Evolutionary conservation across 2,888 invertebrate genomes (phyloP).

Genomic region (Keiferia lycopersicella): DNA sequence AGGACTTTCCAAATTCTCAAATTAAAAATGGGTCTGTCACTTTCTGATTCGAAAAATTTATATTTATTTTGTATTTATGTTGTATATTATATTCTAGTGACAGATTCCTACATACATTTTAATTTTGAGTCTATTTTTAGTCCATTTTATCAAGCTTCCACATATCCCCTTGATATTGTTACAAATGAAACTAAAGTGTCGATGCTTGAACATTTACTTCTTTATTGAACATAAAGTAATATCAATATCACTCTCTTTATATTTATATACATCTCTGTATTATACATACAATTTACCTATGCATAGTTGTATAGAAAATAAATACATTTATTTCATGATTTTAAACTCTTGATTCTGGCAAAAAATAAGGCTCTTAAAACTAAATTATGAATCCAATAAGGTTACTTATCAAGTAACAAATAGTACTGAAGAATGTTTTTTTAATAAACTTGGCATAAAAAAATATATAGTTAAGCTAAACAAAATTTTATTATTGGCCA

Average conservation of each 20-base stretch:
- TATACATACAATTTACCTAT: neutral
- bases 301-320: neutral
- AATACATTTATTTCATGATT: neutral
- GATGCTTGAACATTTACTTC: constrained; percentile 10
- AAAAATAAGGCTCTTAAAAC: too few relatives aligned
- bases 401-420: too few relatives aligned
- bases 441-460: neutral
- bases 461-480: neutral
- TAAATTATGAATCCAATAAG: too few relatives aligned
- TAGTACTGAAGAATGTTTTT: neutral
- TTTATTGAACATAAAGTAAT: constrained; percentile 4
- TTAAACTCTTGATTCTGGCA: neutral
- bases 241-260: constrained; percentile 22
- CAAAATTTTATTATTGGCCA: neutral
- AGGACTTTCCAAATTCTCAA: too few relatives aligned
- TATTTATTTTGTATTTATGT: too few relatives aligned
- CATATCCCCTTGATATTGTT: neutral
- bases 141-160: too few relatives aligned
- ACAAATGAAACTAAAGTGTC: neutral
- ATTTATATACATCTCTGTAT: neutral
- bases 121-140: too few relatives aligned
- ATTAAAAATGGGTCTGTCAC: too few relatives aligned
- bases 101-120: too few relatives aligned
- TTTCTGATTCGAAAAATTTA: too few relatives aligned
- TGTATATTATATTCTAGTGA: too few relatives aligned